Evolutionary conservation across 2,888 invertebrate species (phyloP).

Genomic region (Lepeophtheirus nordmannii): DNA sequence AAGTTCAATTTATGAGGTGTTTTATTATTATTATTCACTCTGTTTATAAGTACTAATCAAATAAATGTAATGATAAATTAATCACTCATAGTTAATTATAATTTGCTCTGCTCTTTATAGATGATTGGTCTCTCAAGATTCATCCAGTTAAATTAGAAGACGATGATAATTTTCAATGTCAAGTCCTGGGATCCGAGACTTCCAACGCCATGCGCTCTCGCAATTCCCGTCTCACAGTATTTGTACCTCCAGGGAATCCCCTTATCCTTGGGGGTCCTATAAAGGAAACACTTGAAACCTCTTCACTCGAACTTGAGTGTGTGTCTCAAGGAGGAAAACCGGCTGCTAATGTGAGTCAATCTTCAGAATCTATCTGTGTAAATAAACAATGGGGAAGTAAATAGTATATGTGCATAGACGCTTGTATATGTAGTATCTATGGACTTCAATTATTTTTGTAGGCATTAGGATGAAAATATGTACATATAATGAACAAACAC

Average conservation of each 20-base stretch:
- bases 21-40: too few species aligned
- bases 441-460: too few species aligned
- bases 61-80: too few species aligned
- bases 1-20: too few species aligned
- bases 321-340: constrained; percentile 81
- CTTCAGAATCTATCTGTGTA: not conserved
- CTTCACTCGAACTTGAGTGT: constrained; percentile 77
- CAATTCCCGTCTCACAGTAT: constrained; percentile 65
- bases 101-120: not conserved
- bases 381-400: too few species aligned
- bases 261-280: constrained; percentile 65
- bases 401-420: too few species aligned
- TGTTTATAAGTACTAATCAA: too few species aligned
- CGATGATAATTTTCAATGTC: constrained; percentile 83
- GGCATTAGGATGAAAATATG: too few species aligned
- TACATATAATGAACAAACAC: too few species aligned
- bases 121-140: constrained; percentile 15
- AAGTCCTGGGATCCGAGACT: constrained; percentile 42
- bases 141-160: constrained; percentile 61
- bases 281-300: constrained; percentile 72
- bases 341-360: constrained; percentile 70
- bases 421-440: too few species aligned
- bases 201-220: constrained; percentile 45
- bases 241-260: constrained; percentile 79
- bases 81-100: too few species aligned